Evolutionary conservation across 2,888 invertebrate genomes (phyloP), one percentile per base, ranked within the genome.

Genomic region (Hydrotaea diabolus): DNA sequence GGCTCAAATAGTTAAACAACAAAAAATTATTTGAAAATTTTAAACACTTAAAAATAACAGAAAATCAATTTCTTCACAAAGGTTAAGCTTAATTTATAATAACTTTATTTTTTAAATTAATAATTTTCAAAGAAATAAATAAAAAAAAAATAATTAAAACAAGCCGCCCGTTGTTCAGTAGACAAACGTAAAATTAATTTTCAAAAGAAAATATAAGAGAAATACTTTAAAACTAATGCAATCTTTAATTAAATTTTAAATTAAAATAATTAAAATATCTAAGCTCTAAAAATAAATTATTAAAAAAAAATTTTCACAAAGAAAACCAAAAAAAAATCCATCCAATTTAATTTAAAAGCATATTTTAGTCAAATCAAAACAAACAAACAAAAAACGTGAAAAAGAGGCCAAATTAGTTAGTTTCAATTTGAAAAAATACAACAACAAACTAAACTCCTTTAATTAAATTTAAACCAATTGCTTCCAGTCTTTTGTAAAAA

Each of bases 91-190:
- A 69, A 69, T 46, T 69, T 69, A 23, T 46, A n/a, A n/a, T n/a
- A n/a, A n/a, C n/a, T 66, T 66, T 9, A 15, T 69, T 23, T 74
- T 62, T 21, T 36, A 46, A 19, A 57, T 64, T n/a, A 62, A 36
- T 36, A 36, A 36, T 36, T 36, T n/a, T 36, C 36, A 62, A 80
- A 53, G 17, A 59, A 71, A 55, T 21, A 15, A 66, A n/a, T n/a
- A 31, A 31, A 7, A 31, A 31, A 31, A 31, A 31, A 7, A 31
- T 7, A 31, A n/a, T 43, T 64, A 59, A 77, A 57, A 76, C 31
- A 83, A 85, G 91, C 91, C 92, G 92, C 92, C 91, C 91, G 91
- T 87, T 85, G 83, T 83, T 83, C 86, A 80, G n/a, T 84, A 81
- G 73, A 31, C 74, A 39, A 39, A 80, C 55, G 72, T 72, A 19